phyloP scores from a whole-genome alignment of 1,140 invertebrate species.

The Anoplolepis gracilipes region DNA sequence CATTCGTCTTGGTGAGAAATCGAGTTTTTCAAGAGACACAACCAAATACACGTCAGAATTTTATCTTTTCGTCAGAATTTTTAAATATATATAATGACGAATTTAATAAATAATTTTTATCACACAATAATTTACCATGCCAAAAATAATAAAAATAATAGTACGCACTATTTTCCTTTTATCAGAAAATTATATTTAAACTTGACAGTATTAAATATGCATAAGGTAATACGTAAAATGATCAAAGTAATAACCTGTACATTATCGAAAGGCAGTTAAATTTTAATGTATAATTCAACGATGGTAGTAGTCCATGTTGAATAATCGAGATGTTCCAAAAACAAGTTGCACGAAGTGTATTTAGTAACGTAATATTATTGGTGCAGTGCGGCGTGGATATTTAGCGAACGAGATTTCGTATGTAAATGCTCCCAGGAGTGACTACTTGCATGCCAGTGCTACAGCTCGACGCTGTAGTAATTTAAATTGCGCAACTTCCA shows the following conservation, averaged over 20 bases:
- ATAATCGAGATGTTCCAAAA: conserved; percentile 33
- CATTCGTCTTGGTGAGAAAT: conserved; percentile 59
- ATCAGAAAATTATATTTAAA: background rate
- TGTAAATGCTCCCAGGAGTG: conserved; percentile 58
- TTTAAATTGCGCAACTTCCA: conserved; percentile 61
- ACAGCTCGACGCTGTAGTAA: conserved; percentile 44
- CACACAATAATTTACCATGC: background rate
- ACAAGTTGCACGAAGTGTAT: conserved; percentile 25
- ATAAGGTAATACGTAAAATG: background rate
- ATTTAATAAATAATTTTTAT: background rate
- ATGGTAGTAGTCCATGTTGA: background rate
- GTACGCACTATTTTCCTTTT: background rate
- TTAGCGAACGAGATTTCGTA: conserved; percentile 52
- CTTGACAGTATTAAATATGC: background rate
- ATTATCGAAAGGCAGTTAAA: background rate
- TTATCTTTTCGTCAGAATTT: background rate
- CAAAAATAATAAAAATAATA: background rate
- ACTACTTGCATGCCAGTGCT: conserved; percentile 26
- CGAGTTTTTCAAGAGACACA: conserved; percentile 25
- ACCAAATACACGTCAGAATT: background rate
- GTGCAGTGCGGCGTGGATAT: conserved; percentile 14
- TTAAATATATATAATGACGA: too few species aligned
- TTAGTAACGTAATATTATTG: conserved; percentile 37
- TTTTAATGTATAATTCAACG: background rate
- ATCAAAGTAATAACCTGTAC: background rate